Evolutionary conservation across 2,888 invertebrate genomes (phyloP).

Genomic region (Ligdia adustata): DNA sequence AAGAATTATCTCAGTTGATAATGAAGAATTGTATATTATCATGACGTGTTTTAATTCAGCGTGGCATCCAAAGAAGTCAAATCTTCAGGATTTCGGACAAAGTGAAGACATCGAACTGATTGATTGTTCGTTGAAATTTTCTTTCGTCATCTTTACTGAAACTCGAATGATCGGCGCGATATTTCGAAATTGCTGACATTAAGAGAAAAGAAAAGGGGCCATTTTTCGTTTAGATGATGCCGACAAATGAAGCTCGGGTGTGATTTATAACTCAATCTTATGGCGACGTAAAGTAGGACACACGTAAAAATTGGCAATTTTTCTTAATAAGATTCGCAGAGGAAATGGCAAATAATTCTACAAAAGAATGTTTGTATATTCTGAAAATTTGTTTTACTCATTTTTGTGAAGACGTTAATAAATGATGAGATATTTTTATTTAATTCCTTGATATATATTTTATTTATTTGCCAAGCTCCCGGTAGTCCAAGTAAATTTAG

Average conservation of each 20-base stretch:
- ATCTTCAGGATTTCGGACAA: slow-evolving; percentile 3
- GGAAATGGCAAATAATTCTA: slow-evolving; percentile 52
- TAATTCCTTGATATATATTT: too few relatives aligned
- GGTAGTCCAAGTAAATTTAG: too few relatives aligned
- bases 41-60: too few relatives aligned
- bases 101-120: slow-evolving; percentile 27
- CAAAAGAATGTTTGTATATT: slow-evolving; percentile 13
- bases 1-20: too few relatives aligned
- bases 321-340: slow-evolving; percentile 70
- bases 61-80: background rate
- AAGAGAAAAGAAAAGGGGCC: slow-evolving; percentile 53
- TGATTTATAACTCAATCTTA: slow-evolving; percentile 79
- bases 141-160: slow-evolving; percentile 32
- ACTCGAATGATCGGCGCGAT: slow-evolving; percentile 38
- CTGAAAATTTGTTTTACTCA: slow-evolving; percentile 5
- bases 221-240: slow-evolving; percentile 67
- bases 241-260: slow-evolving; percentile 69
- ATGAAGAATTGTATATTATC: too few relatives aligned
- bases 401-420: too few relatives aligned
- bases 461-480: too few relatives aligned
- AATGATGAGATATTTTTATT: too few relatives aligned
- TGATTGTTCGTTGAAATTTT: slow-evolving; percentile 28
- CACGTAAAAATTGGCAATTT: slow-evolving; percentile 81
- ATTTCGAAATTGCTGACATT: slow-evolving; percentile 45
- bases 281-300: slow-evolving; percentile 72